Conservation (phyloP, 1,140 invertebrate species). For the Tetragonula clypearis region DNA sequence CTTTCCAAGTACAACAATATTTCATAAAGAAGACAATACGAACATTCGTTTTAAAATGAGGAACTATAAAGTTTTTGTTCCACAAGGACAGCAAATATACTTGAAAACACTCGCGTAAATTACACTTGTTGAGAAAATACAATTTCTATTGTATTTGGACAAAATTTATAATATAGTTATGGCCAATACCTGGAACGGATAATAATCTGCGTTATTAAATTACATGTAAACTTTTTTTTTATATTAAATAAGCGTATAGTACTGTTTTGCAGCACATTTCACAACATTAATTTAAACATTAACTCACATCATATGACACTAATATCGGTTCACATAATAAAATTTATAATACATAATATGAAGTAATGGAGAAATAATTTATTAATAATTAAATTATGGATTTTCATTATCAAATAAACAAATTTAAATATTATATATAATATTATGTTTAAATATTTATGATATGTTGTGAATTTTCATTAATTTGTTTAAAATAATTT, state of each 20-base stretch:
- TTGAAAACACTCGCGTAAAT: slow-evolving; percentile 43
- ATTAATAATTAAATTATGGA: slow-evolving; percentile 14
- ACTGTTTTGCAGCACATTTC: not conserved
- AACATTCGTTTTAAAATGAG: slow-evolving; percentile 57
- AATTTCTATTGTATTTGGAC: slow-evolving; percentile 45
- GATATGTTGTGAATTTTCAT: not conserved
- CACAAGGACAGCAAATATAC: slow-evolving; percentile 54
- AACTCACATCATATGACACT: not conserved
- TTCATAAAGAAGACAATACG: slow-evolving; percentile 54
- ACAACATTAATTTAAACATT: slow-evolving; percentile 6
- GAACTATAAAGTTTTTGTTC: slow-evolving; percentile 56
- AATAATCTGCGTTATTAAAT: slow-evolving; percentile 10
- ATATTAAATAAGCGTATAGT: slow-evolving; percentile 3
- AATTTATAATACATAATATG: not conserved
- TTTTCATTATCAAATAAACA: slow-evolving; percentile 11
- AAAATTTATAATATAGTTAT: slow-evolving; percentile 37
- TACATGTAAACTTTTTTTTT: not conserved
- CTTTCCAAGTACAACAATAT: slow-evolving; percentile 55
- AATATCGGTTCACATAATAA: not conserved
- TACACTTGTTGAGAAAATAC: slow-evolving; percentile 55
- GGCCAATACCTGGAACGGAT: slow-evolving; percentile 45
- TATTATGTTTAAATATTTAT: slow-evolving; percentile 16
- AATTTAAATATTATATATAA: slow-evolving; percentile 12
- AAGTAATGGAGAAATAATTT: not conserved
- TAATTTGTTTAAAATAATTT: slow-evolving; percentile 22